phyloP scores from a whole-genome alignment of 1,140 invertebrate species.

The Rhagoletis zephyria region DNA sequence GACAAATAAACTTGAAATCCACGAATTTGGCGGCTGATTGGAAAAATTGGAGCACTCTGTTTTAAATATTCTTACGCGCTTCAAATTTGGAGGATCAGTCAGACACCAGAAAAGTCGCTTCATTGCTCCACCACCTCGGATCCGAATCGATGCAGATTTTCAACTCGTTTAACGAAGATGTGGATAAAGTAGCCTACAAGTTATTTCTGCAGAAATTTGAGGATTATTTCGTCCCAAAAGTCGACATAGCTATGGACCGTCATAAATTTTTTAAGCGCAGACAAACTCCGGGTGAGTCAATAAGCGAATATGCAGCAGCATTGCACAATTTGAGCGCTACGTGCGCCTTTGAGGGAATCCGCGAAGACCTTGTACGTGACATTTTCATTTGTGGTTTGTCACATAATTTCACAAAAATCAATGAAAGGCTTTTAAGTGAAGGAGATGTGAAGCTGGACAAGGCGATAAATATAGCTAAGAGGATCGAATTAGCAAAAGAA shows the following conservation, averaged over 20 bases:
- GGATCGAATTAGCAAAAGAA: constrained; percentile 9
- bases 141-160: constrained; percentile 59
- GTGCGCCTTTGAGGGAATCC: constrained; percentile 60
- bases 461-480: constrained; percentile 32
- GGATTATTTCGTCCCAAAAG: too few relatives aligned
- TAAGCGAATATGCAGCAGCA: constrained; percentile 59
- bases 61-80: constrained; percentile 59
- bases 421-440: not conserved
- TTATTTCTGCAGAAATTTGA: constrained; percentile 58
- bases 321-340: constrained; percentile 58
- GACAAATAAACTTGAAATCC: constrained; percentile 55
- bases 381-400: constrained; percentile 59
- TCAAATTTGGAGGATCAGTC: constrained; percentile 58
- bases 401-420: constrained; percentile 25
- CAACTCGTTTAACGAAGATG: constrained; percentile 57
- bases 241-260: too few relatives aligned
- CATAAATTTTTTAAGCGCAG: constrained; percentile 57
- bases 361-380: constrained; percentile 15
- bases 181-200: constrained; percentile 28
- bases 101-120: constrained; percentile 59
- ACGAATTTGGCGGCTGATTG: constrained; percentile 43
- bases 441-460: too few relatives aligned
- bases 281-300: constrained; percentile 58
- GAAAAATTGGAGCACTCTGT: constrained; percentile 58
- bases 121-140: constrained; percentile 60